Conservation (phyloP, 2,797 vertebrate genomes). For the Delichon dasypus region DNA sequence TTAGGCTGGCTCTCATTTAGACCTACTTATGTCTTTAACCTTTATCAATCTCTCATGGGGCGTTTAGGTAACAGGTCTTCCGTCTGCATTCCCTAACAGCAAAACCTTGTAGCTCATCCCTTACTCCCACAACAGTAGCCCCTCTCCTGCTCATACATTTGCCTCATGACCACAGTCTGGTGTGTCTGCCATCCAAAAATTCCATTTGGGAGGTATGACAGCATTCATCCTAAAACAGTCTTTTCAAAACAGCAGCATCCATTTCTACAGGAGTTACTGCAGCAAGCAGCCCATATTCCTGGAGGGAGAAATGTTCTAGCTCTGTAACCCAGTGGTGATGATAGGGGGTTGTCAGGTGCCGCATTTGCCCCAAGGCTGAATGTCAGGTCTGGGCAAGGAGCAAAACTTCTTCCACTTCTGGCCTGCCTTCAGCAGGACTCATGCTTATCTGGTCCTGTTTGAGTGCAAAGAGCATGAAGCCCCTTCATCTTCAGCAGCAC, state of each 20-base stretch:
- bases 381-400: not conserved
- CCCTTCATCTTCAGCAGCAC: not conserved
- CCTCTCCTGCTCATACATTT: not conserved
- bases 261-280: not conserved
- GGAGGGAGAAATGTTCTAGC: not conserved
- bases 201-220: not conserved
- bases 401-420: not conserved
- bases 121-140: not conserved
- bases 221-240: not conserved
- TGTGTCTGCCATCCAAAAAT: not conserved
- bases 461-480: fast-evolving
- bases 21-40: not conserved
- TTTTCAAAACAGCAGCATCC: not conserved
- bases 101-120: not conserved
- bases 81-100: not conserved
- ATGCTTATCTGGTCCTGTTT: not conserved
- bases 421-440: fast-evolving
- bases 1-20: not conserved
- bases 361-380: not conserved
- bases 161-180: not conserved
- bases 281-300: not conserved
- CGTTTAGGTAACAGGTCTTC: fast-evolving
- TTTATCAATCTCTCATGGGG: not conserved
- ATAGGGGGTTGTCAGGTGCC: not conserved
- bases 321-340: not conserved